A percentile compares a stretch with the other conserved stretches of the same genome.
Conservation (phyloP, 2,797 vertebrate genomes). For the Paratrypauchen microcephalus region DNA sequence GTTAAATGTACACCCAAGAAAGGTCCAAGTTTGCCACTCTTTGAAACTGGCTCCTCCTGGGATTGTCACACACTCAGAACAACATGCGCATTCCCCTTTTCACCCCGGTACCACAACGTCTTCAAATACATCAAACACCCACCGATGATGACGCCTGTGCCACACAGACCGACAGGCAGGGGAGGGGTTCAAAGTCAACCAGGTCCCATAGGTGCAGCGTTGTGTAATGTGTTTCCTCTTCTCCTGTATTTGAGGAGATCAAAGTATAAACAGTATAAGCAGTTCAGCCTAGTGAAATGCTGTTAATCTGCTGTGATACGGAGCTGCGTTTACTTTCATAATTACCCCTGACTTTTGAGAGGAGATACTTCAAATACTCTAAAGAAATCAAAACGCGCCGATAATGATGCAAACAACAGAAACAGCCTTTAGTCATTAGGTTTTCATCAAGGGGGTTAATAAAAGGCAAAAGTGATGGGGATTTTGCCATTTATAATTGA, state of each 20-base stretch:
- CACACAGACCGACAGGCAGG: conserved; percentile 67
- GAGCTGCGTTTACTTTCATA: conserved; percentile 57
- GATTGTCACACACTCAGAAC: conserved; percentile 54
- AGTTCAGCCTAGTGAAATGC: conserved; percentile 65
- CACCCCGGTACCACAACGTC: conserved; percentile 46
- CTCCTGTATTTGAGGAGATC: conserved; percentile 67
- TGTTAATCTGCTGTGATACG: conserved; percentile 70
- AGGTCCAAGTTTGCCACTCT: conserved; percentile 59
- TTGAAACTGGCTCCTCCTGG: conserved; percentile 61
- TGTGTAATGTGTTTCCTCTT: conserved; percentile 68
- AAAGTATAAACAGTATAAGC: conserved; percentile 64
- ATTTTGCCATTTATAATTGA: conserved; percentile 32
- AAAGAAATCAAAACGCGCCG: conserved; percentile 50
- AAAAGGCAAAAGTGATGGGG: conserved; percentile 53
- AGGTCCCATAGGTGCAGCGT: conserved; percentile 68
- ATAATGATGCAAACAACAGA: conserved; percentile 63
- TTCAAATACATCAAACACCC: conserved; percentile 72
- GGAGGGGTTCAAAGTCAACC: conserved; percentile 70
- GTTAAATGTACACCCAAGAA: conserved; percentile 64
- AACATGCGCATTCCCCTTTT: conserved; percentile 60
- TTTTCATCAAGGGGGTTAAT: conserved; percentile 45
- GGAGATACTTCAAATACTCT: conserved; percentile 52
- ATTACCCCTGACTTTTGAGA: conserved; percentile 66
- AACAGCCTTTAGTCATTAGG: conserved; percentile 61
- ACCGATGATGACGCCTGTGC: conserved; percentile 55